Base-by-base conservation (phyloP, 2,113 vertebrate species). In the Baryphthengus martii region DNA sequence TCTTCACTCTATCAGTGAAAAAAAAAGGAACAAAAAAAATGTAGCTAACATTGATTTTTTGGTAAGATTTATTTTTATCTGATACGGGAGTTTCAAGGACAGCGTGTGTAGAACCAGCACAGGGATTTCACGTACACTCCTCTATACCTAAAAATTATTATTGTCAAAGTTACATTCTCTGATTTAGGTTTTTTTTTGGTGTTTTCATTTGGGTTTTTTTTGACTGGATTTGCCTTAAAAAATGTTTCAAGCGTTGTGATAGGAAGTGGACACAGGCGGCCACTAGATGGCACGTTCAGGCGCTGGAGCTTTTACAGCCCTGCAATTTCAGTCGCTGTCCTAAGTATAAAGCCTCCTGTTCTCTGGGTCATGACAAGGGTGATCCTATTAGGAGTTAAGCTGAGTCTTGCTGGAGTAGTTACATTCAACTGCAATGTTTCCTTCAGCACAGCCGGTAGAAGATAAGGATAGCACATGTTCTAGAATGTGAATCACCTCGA, bases 281-380 rank as follows among this genome's bases (percentile, higher is more conserved):
- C 96, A 85, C 65, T 82, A 96, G 95, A 47, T 62, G 95, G 95
- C 96, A 88, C 58, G 78, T 92, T 62, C 3, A 85, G 61, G 35
- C 52, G 7, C 31, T 13, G 55, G 17, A 52, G 42, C 8, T 56
- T 58, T 52, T 63, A 42, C 31, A 18, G 11, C 37, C 65, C 17
- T 7, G n/a, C 28, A 3, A 1, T 10, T 40, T 21, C 84, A 33
- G 39, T 18, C 1, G 0, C 62, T 25, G 26, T 26, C 33, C 83
- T 25, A 10, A 58, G 11, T 2, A 6, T 2, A 10, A 35, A 9
- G 21, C 49, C 19, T 52, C 1, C 0, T 17, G 11, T 73, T 65
- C 59, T 39, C 58, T 63, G 62, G 7, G 6, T 15, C 31, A 9
- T 33, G 61, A 40, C 4, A 7, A 17, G 24, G 56, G 26, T 17